These are phyloP conservation scores for Serranus cabrilla DNA, from an alignment of 2,797 vertebrate genomes.

Conservation along the genomic window DNA sequence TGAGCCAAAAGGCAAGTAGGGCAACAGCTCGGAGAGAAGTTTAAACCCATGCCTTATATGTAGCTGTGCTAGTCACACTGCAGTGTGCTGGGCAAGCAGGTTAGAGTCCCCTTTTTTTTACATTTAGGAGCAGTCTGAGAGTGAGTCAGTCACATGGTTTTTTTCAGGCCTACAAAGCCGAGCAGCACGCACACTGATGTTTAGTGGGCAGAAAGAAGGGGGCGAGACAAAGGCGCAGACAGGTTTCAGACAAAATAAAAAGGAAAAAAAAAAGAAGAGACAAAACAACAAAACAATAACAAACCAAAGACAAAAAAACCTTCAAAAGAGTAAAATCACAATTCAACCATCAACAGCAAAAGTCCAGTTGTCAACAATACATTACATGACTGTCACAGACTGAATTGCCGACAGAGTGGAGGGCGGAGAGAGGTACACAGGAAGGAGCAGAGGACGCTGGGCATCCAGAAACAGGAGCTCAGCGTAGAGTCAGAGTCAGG, in stretches of 20 bases:
- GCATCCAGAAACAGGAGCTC: constrained; percentile 62
- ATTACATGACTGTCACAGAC: constrained; percentile 75
- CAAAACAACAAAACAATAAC: constrained; percentile 56
- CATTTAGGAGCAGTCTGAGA: constrained; percentile 38
- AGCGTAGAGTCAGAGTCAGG: constrained; percentile 50
- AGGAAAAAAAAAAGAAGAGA: constrained; percentile 26
- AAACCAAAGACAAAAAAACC: constrained; percentile 65
- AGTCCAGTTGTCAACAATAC: constrained; percentile 82
- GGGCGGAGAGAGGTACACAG: constrained; percentile 41
- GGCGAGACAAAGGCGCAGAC: constrained; percentile 70
- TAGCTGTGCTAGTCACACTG: constrained; percentile 62
- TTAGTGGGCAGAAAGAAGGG: constrained; percentile 56
- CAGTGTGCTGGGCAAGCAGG: constrained; percentile 33
- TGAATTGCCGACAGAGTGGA: constrained; percentile 55
- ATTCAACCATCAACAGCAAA: constrained; percentile 78
- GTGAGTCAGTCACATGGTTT: constrained; percentile 39
- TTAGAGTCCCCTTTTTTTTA: constrained; percentile 36
- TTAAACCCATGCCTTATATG: constrained; percentile 50
- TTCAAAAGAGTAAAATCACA: constrained; percentile 79
- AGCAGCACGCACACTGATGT: constrained; percentile 56
- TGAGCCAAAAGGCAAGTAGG: constrained; percentile 56
- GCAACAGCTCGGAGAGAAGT: constrained; percentile 26
- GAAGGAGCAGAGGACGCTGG: constrained; percentile 55
- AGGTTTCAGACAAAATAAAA: constrained; percentile 62
- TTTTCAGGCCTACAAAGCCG: constrained; percentile 53